A percentile compares a stretch with the other conserved stretches of the same genome.
Conservation (phyloP, 2,797 vertebrate genomes). For the Synaphobranchus kaupii region DNA sequence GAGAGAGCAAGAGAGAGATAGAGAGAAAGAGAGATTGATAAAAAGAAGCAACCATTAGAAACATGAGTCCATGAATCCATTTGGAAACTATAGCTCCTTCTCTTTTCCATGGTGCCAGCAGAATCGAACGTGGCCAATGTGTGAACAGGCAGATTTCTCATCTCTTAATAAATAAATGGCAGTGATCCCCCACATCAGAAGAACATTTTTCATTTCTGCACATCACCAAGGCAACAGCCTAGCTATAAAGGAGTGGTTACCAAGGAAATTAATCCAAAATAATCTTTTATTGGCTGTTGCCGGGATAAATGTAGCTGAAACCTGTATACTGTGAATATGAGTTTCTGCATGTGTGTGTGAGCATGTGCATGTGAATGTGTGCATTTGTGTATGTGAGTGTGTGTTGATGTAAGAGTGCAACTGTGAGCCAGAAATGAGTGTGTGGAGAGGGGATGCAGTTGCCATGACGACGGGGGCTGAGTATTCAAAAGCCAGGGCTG, state of each 20-base stretch:
- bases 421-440: conserved; percentile 38
- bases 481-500: conserved; percentile 76
- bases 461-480: conserved; percentile 79
- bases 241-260: conserved; percentile 22
- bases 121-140: background rate
- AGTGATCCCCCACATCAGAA: conserved; percentile 24
- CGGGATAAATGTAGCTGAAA: conserved; percentile 7
- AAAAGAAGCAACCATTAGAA: conserved; percentile 43
- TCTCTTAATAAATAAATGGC: conserved; percentile 13
- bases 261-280: conserved; percentile 18
- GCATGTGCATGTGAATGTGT: conserved; percentile 47
- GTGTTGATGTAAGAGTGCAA: conserved; percentile 36
- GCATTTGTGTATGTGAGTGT: background rate
- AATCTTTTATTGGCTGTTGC: conserved; percentile 42
- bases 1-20: background rate
- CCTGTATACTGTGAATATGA: conserved; percentile 10
- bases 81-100: background rate
- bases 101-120: background rate
- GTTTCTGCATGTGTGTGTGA: conserved; percentile 15
- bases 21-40: conserved; percentile 24
- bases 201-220: conserved; percentile 27
- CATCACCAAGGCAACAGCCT: conserved; percentile 35
- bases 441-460: conserved; percentile 69
- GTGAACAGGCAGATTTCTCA: background rate
- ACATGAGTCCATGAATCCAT: background rate